A percentile compares a stretch with the other conserved stretches of the same genome.
Conservation (phyloP, 2,888 invertebrate species). For the Drosophila dives region DNA sequence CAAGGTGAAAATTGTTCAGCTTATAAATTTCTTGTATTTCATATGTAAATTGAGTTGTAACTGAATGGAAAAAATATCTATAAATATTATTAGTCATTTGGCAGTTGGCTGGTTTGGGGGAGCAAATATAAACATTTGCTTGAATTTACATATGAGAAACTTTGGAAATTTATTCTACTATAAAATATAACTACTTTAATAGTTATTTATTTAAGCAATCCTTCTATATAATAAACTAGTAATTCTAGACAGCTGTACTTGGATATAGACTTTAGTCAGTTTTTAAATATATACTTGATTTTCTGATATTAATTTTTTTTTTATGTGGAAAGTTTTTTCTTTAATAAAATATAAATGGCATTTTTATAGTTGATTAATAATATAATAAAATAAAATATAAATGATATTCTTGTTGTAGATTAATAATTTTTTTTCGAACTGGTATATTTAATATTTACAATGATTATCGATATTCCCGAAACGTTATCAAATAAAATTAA, state of each 20-base stretch:
- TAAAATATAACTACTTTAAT: not conserved
- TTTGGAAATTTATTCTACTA: not conserved
- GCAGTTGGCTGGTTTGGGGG: slow-evolving; percentile 8
- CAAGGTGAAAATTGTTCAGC: slow-evolving; percentile 66
- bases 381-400: not conserved
- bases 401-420: not conserved
- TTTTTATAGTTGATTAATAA: not conserved
- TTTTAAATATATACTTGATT: not conserved
- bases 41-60: slow-evolving; percentile 42
- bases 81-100: slow-evolving; percentile 10
- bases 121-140: not conserved
- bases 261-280: not conserved
- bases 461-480: not conserved
- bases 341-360: not conserved
- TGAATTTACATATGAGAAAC: not conserved
- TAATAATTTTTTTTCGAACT: not conserved
- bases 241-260: not conserved
- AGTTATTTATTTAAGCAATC: no score
- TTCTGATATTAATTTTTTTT: not conserved
- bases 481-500: not conserved
- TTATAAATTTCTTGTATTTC: slow-evolving; percentile 22
- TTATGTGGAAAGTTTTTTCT: not conserved
- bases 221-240: not conserved
- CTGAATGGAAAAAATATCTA: slow-evolving; percentile 12
- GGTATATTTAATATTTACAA: not conserved